Percentiles rank a stretch among this genome's conserved stretches.
Conservation (phyloP, 2,888 invertebrate genomes). For the Tryphoninae sp. region DNA sequence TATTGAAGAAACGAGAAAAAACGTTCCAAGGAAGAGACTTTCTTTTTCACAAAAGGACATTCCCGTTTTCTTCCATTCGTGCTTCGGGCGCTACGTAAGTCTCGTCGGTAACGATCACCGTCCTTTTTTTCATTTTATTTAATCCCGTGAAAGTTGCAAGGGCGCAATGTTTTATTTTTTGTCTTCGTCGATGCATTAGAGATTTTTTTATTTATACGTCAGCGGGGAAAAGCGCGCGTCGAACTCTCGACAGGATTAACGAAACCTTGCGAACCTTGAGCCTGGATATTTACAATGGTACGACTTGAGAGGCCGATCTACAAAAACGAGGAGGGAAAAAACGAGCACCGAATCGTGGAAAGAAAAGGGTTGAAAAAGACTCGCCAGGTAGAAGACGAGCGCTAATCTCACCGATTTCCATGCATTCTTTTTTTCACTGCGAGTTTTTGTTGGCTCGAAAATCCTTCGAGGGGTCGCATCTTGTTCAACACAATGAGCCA, state of each 20-base stretch:
- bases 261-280: constrained; percentile 44
- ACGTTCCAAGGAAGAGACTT: not conserved
- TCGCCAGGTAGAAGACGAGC: constrained; percentile 64
- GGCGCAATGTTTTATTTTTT: constrained; percentile 38
- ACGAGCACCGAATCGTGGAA: constrained; percentile 31
- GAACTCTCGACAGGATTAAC: constrained; percentile 50
- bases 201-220: constrained; percentile 56
- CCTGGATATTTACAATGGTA: constrained; percentile 34
- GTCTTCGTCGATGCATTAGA: constrained; percentile 41
- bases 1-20: constrained; percentile 15
- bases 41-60: constrained; percentile 8
- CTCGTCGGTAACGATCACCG: not conserved
- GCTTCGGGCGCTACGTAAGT: not conserved
- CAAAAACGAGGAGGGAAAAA: constrained; percentile 16
- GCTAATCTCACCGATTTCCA: constrained; percentile 65
- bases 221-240: constrained; percentile 12
- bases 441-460: constrained; percentile 47
- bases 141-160: constrained; percentile 45
- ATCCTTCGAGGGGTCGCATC: constrained; percentile 33
- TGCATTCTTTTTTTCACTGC: constrained; percentile 56
- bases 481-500: constrained; percentile 17
- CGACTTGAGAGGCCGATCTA: not conserved
- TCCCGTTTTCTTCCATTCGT: constrained; percentile 30
- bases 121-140: constrained; percentile 28
- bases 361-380: constrained; percentile 70